Evolutionary conservation across 2,113 vertebrate species (phyloP).

Genomic region (Anhinga rufa): DNA sequence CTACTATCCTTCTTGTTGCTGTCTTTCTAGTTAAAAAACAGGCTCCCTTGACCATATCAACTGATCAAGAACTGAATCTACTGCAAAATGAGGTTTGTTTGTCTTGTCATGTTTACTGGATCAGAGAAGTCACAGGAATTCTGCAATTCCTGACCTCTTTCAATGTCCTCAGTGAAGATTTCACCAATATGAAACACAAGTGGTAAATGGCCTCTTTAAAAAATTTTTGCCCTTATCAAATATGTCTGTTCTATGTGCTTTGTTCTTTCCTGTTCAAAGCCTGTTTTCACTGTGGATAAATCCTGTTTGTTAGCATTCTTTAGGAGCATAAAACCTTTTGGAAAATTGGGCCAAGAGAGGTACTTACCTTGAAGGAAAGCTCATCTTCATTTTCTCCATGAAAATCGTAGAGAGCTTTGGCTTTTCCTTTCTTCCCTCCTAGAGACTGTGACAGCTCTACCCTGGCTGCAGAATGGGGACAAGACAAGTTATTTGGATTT

Average conservation of each 20-base stretch:
- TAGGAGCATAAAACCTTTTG: neutral
- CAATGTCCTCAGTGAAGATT: neutral
- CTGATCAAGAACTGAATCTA: neutral
- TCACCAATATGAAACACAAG: neutral
- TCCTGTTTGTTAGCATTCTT: neutral
- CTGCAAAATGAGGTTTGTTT: neutral
- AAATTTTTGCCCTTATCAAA: neutral
- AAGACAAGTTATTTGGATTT: neutral
- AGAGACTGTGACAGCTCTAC: constrained; percentile 1
- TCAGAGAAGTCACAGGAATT: neutral
- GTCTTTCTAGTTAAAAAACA: neutral
- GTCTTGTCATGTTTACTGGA: neutral
- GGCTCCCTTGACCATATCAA: neutral
- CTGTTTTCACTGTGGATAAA: neutral
- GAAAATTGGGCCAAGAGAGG: neutral
- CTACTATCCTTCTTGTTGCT: neutral
- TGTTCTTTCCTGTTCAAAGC: neutral
- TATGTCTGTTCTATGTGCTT: neutral
- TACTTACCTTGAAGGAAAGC: constrained; percentile 86
- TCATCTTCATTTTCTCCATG: constrained; percentile 84
- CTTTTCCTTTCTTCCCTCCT: constrained; percentile 65
- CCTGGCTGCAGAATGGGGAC: constrained; percentile 51
- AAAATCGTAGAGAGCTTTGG: constrained; percentile 83
- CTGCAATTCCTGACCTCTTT: neutral
- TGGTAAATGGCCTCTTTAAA: neutral